Base-by-base conservation (phyloP, 1,140 invertebrate species). In the Drosophila quadrilineata region DNA sequence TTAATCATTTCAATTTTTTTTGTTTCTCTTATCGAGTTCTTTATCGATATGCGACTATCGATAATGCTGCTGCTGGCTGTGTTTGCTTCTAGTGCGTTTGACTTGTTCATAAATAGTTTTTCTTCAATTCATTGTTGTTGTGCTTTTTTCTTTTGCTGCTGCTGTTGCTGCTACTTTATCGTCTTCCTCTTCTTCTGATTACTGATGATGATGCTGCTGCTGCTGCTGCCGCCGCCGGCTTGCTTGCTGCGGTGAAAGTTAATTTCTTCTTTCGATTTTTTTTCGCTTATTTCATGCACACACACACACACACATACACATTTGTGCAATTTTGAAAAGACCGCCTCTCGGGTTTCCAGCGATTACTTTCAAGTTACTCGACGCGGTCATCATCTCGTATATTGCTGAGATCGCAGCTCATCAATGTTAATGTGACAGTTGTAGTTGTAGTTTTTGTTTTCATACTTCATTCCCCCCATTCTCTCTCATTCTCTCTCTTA, bases 341-440 rank as follows among this genome's bases (percentile, higher is more conserved):
- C 17, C 62, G 35, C 40, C 62, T 71, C 63, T 71, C 56, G 53
- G 76, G 63, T 71, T 79, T 62, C 54, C 63, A 66, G 56, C 57
- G 62, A 77, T 79, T 74, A 80, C 77, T 80, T 71, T 84, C 68
- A 50, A n/a, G 76, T 68, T 59, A 46, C 35, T 56, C 14, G 36
- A 16, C 36, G 33, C n/a, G n/a, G n/a, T n/a, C n/a, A n/a, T n/a
- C n/a, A 53, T 65, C 64, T 45, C 50, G 22, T 38, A 29, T 52
- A 21, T 48, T 48, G 31, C 49, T 36, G 14, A 31, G 46, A 52
- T 67, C 63, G 65, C 75, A 79, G 68, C 72, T 82, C 72, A 82
- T 80, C 77, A 76, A 72, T 72, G 58, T 80, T 76, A 80, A 80
- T 80, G 76, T 82, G 77, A 82, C 76, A 80, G 72, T 84, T 76